Percentiles rank a stretch among this genome's conserved stretches.
These are phyloP conservation scores for Arrhopalites spinosus DNA, from an alignment of 2,888 invertebrate genomes.

Conservation along the genomic window DNA sequence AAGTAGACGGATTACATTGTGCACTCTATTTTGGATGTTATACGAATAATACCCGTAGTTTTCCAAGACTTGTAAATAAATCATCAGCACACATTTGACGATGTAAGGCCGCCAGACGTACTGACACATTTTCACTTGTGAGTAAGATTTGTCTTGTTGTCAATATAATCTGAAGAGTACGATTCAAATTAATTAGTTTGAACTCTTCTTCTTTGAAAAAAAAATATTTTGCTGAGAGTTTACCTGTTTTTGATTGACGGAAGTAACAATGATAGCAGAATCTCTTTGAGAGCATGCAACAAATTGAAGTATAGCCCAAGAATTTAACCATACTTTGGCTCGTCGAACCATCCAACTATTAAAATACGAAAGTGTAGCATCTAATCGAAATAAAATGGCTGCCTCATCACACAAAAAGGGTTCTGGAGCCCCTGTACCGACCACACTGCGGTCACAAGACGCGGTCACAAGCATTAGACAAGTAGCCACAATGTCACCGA, in stretches of 20 bases:
- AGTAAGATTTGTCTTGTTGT: conserved; percentile 52
- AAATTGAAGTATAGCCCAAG: conserved; percentile 56
- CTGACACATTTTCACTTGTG: conserved; percentile 49
- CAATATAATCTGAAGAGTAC: conserved; percentile 38
- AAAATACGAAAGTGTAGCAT: conserved; percentile 54
- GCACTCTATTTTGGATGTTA: too few species aligned
- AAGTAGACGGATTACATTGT: too few species aligned
- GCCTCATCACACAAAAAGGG: conserved; percentile 50
- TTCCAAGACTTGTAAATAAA: conserved; percentile 45
- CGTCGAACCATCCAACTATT: conserved; percentile 53
- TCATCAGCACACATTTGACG: conserved; percentile 55
- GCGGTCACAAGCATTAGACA: conserved; percentile 49
- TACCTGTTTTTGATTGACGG: conserved; percentile 51
- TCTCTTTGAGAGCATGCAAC: conserved; percentile 55
- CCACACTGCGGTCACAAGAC: neutral
- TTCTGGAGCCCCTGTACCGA: conserved; percentile 20
- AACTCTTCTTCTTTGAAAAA: too few species aligned
- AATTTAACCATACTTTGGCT: conserved; percentile 55
- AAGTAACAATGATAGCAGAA: conserved; percentile 48
- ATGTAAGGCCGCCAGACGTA: conserved; percentile 53
- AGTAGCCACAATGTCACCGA: conserved; percentile 50
- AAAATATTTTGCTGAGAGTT: neutral
- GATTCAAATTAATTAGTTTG: too few species aligned
- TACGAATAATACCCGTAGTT: conserved; percentile 28
- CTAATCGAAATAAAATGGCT: conserved; percentile 53